Evolutionary conservation across 2,888 invertebrate species (phyloP), one percentile per base, ranked within the genome.

Genomic region (Elgonia sp.): DNA sequence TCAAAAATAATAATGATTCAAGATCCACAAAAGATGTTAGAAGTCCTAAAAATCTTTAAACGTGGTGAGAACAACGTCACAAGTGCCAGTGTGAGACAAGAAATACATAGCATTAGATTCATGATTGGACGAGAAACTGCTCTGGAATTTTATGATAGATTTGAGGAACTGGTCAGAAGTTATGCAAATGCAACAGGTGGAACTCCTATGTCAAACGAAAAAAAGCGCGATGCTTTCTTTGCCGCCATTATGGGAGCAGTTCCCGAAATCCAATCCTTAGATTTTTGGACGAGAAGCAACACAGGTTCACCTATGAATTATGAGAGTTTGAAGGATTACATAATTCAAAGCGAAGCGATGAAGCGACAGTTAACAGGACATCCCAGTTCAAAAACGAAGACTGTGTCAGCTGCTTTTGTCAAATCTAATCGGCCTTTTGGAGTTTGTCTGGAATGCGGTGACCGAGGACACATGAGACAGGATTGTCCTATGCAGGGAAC

Each of bases 151-250:
- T 86, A 65, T 53, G 89, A 87, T 50, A 70, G 82, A 21, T 90
- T 89, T 39, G 89, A 90, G 55, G 89, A 89, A 53, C 55, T 89
- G 20, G 57, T 89, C 16, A 63, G 87, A 80, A 89, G 79, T 18
- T 88, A 88, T 42, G 89, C 86, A 75, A 88, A 76, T 67, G 39
- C 82, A 7, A 67, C 88, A 37, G 80, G 72, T 29, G 69, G 72
- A 18, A 84, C 42, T 50, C 81, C 81, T 14, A 77, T 90, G 18
- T 82, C 88, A 14, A 84, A 89, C 65, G 76, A 83, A 10, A 88
- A 89, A 76, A 90, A 90, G 76, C 60, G 88, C 46, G 89, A 89
- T 76, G 84, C 87, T 0, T 87, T 89, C 18, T 89, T 63, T 37
- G 75, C 73, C 20, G 84, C 87, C 5, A 72, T 88, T 8, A 79